These are phyloP conservation scores for Limenitis camilla DNA, from an alignment of 2,888 invertebrate genomes.

Conservation along the genomic window DNA sequence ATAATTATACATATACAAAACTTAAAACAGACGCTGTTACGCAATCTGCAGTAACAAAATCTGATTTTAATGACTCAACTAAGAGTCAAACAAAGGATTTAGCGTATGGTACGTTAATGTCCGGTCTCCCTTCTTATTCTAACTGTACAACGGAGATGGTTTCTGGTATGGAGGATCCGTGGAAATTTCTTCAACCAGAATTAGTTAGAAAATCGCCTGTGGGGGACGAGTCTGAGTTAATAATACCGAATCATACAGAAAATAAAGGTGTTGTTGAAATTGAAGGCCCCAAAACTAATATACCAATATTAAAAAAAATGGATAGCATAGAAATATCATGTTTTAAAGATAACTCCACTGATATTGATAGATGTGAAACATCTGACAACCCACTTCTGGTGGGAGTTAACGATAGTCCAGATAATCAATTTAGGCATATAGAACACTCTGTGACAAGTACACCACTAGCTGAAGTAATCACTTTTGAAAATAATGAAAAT, in stretches of 20 bases:
- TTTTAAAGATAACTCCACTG: conserved; percentile 42
- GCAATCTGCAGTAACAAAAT: conserved; percentile 44
- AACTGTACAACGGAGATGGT: conserved; percentile 56
- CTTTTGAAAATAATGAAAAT: conserved; percentile 27
- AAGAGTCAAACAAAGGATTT: conserved; percentile 57
- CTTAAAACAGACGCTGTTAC: conserved; percentile 46
- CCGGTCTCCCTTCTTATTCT: conserved; percentile 55
- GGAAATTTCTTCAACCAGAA: conserved; percentile 57
- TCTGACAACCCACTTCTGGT: conserved; percentile 27
- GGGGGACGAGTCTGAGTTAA: conserved; percentile 34
- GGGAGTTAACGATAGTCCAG: conserved; percentile 39
- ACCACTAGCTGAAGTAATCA: conserved; percentile 35
- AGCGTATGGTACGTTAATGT: conserved; percentile 57
- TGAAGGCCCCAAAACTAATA: conserved; percentile 36
- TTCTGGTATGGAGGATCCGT: conserved; percentile 47
- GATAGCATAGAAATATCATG: conserved; percentile 61
- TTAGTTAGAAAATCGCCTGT: conserved; percentile 50
- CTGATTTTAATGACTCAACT: conserved; percentile 52
- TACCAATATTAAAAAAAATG: conserved; percentile 49
- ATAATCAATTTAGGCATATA: conserved; percentile 45
- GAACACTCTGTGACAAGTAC: conserved; percentile 57
- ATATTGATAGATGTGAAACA: conserved; percentile 30
- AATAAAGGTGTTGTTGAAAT: conserved; percentile 21
- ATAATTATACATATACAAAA: conserved; percentile 61
- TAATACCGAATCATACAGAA: conserved; percentile 38